phyloP scores from a whole-genome alignment of 23 tunicate species.

The Halocynthia roretzi region DNA sequence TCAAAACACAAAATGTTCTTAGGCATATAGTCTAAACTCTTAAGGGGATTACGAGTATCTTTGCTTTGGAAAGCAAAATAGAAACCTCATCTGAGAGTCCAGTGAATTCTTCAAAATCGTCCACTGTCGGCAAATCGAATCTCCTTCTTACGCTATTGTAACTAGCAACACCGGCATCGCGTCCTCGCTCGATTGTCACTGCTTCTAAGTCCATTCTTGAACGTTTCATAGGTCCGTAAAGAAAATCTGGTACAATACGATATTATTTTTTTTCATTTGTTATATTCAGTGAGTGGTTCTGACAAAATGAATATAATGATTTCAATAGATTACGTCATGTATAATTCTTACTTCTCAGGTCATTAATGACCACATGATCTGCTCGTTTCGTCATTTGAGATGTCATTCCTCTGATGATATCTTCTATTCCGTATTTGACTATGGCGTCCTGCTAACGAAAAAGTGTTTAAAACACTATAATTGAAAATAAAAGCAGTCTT shows the following conservation, averaged over 20 bases:
- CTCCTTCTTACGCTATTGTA: slow-evolving; percentile 60
- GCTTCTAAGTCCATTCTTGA: slow-evolving; percentile 78
- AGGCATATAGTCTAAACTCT: background rate
- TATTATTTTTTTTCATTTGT: background rate
- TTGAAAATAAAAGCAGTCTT: background rate
- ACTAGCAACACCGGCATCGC: slow-evolving; percentile 75
- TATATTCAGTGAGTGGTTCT: background rate
- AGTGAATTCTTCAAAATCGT: slow-evolving; percentile 37
- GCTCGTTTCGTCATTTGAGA: slow-evolving; percentile 56
- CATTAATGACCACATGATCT: slow-evolving; percentile 59
- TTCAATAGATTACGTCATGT: background rate
- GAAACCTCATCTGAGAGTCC: slow-evolving; percentile 44
- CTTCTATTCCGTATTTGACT: slow-evolving; percentile 44
- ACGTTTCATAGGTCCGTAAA: slow-evolving; percentile 75
- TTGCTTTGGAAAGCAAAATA: background rate
- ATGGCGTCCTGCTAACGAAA: slow-evolving; percentile 40
- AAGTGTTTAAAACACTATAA: background rate
- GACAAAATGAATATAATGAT: background rate
- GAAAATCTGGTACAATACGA: slow-evolving; percentile 38
- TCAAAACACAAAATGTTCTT: background rate
- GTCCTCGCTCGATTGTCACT: slow-evolving; percentile 75
- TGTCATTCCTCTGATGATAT: slow-evolving; percentile 56
- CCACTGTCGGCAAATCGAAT: slow-evolving; percentile 22
- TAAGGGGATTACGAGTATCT: background rate
- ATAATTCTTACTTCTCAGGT: slow-evolving; percentile 44